These are phyloP conservation scores for Paraescarpia echinospica DNA, from an alignment of 1,140 invertebrate genomes.

Conservation along the genomic window DNA sequence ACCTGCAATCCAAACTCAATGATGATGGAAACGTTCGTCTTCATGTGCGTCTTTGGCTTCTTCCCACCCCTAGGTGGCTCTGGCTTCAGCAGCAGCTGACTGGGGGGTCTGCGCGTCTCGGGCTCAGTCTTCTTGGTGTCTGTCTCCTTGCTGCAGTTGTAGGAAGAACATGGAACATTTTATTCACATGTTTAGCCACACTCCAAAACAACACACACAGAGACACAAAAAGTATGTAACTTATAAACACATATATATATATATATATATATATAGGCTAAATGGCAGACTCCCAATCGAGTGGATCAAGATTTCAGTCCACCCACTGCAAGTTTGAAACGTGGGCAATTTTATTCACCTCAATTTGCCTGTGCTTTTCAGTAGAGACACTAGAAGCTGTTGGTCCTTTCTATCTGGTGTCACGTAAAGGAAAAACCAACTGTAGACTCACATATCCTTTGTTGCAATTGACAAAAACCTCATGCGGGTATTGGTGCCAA, in stretches of 20 bases:
- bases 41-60: conserved; percentile 62
- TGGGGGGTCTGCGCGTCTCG: conserved; percentile 28
- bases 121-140: conserved; percentile 9
- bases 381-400: no score
- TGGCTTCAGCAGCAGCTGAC: conserved; percentile 30
- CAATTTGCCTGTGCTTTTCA: no score
- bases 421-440: neutral
- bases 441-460: neutral
- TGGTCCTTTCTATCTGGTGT: neutral
- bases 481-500: neutral
- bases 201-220: neutral
- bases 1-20: conserved; percentile 83
- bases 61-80: conserved; percentile 51
- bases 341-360: neutral
- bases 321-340: no score
- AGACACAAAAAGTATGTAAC: neutral
- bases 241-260: neutral
- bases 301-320: no score
- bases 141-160: conserved; percentile 25
- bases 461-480: neutral
- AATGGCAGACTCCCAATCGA: neutral
- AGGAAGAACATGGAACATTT: conserved; percentile 24
- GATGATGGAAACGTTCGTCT: conserved; percentile 84
- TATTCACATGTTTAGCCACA: conserved; percentile 23
- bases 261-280: neutral